Conservation (phyloP, 2,113 vertebrate genomes). For the Calidris pygmaea region DNA sequence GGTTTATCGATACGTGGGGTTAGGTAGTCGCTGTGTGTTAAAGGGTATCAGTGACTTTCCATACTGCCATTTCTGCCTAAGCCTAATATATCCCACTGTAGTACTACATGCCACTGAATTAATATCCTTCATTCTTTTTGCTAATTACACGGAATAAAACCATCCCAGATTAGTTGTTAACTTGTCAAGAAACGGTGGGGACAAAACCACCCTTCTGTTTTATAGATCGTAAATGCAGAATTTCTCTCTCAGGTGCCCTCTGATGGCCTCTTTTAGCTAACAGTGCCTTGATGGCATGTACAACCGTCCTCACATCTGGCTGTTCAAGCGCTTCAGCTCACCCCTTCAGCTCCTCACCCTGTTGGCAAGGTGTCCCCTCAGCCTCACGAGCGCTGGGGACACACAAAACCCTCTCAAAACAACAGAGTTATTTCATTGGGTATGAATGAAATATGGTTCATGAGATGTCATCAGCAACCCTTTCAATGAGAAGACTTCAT, state of each 20-base stretch:
- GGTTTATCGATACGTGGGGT: rapidly evolving
- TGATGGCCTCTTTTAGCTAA: neutral
- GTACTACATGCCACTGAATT: rapidly evolving
- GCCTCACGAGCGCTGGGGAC: rapidly evolving
- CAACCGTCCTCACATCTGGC: neutral
- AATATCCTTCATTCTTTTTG: neutral
- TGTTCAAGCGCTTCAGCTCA: neutral
- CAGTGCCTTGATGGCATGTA: neutral
- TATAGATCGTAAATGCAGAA: neutral
- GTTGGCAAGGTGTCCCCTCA: neutral
- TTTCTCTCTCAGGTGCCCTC: neutral
- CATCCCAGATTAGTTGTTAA: neutral
- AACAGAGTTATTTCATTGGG: neutral
- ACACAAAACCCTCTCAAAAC: neutral
- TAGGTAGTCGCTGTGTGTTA: neutral
- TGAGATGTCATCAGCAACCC: neutral
- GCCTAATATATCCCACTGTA: neutral
- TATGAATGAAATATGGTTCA: too few relatives aligned
- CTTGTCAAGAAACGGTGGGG: neutral
- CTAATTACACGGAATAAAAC: neutral
- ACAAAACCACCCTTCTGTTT: neutral
- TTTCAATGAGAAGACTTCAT: neutral
- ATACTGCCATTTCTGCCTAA: neutral
- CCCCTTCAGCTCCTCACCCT: neutral
- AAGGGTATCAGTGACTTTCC: neutral